Evolutionary conservation across 2,113 vertebrate genomes (phyloP).

Genomic region (Emberiza fucata): DNA sequence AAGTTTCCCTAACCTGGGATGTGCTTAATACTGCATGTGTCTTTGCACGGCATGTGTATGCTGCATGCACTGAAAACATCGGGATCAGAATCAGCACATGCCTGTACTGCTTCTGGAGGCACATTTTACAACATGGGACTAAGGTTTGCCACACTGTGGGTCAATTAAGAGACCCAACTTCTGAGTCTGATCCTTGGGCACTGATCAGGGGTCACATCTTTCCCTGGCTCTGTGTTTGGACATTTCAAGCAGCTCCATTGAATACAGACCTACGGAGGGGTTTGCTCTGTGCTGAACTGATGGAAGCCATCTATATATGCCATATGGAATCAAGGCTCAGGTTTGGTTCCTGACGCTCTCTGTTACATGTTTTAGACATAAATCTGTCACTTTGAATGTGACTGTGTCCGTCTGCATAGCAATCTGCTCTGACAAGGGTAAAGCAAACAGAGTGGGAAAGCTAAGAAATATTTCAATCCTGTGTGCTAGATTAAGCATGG

Average conservation of each 20-base stretch:
- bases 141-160: rapidly evolving
- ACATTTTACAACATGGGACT: background rate
- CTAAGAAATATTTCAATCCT: background rate
- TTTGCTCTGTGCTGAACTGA: background rate
- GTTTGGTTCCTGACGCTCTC: conserved; percentile 1
- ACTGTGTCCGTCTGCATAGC: background rate
- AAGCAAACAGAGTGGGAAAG: background rate
- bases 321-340: background rate
- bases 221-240: background rate
- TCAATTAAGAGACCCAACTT: background rate
- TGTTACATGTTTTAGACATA: background rate
- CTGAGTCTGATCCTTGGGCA: background rate
- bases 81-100: background rate
- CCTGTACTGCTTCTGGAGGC: background rate
- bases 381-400: conserved; percentile 26
- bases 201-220: background rate
- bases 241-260: background rate
- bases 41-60: background rate
- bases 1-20: background rate
- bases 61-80: background rate
- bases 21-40: background rate
- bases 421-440: conserved; percentile 23
- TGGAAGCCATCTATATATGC: background rate
- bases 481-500: background rate
- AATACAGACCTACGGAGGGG: background rate